Conservation (phyloP, 1,140 invertebrate genomes). For the Gonatopus flavifemur region DNA sequence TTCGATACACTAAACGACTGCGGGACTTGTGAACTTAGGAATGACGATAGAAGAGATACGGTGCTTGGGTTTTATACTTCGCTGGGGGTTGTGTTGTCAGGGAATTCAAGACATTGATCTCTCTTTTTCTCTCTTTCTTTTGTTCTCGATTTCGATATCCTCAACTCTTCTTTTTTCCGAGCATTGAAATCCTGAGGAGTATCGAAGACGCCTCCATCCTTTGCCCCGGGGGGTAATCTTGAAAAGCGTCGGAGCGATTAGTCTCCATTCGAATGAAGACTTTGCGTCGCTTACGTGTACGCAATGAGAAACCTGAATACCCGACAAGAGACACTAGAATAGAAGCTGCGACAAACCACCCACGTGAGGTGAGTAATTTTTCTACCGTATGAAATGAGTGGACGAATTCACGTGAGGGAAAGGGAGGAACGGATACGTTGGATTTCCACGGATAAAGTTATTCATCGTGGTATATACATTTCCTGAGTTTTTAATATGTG, state of each 20-base stretch:
- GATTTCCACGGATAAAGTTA: no score
- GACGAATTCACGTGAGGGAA: no score
- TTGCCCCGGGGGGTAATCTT: conserved; percentile 15
- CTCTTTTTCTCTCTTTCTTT: conserved; percentile 18
- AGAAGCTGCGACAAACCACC: neutral
- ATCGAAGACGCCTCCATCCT: neutral
- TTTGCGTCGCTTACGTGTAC: conserved; percentile 41
- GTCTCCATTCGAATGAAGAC: conserved; percentile 51
- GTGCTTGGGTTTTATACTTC: conserved; percentile 35
- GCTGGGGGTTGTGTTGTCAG: neutral
- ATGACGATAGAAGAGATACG: conserved; percentile 14
- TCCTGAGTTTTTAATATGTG: neutral
- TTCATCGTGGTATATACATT: no score
- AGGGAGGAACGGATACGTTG: neutral
- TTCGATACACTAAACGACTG: no score
- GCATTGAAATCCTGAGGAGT: no score
- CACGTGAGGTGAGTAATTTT: no score
- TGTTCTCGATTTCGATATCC: neutral
- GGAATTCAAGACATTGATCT: no score
- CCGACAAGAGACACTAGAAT: no score
- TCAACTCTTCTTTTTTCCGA: conserved; percentile 3
- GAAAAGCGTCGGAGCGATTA: conserved; percentile 33
- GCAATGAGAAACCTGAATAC: conserved; percentile 34
- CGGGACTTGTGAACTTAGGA: no score
- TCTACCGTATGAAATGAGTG: no score